Evolutionary conservation across 23 tunicate genomes (phyloP).

Genomic region (Diplosoma virens): DNA sequence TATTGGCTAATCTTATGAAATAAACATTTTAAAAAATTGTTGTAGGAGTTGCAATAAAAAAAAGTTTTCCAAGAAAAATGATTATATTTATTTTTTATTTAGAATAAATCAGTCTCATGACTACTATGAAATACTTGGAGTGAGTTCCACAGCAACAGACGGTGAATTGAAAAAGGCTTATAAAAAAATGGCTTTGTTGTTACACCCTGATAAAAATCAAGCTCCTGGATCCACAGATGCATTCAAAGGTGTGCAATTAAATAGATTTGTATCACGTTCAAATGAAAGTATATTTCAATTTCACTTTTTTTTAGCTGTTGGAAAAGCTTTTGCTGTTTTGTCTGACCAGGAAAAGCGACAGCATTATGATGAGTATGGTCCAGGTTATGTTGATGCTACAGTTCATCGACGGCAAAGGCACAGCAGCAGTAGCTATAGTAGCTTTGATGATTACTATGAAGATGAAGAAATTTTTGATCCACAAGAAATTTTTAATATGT

Average conservation of each 20-base stretch:
- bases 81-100: not conserved
- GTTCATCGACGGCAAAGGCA: constrained; percentile 41
- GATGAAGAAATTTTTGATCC: constrained; percentile 68
- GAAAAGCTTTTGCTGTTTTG: constrained; percentile 82
- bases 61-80: not conserved
- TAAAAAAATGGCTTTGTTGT: constrained; percentile 92
- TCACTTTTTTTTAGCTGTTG: constrained; percentile 70
- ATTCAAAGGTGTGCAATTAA: constrained; percentile 61
- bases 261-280: not conserved
- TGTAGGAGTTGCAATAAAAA: not conserved
- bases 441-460: constrained; percentile 39
- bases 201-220: constrained; percentile 95
- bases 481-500: constrained; percentile 91
- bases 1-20: no score
- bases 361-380: constrained; percentile 81
- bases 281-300: not conserved
- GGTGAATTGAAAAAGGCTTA: constrained; percentile 87
- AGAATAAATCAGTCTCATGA: constrained; percentile 77
- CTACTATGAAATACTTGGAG: constrained; percentile 83
- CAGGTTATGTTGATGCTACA: constrained; percentile 35
- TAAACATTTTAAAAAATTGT: not conserved
- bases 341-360: constrained; percentile 58
- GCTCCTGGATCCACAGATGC: constrained; percentile 98
- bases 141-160: constrained; percentile 50
- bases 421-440: constrained; percentile 27